Percentiles rank a stretch among this genome's conserved stretches.
Evolutionary conservation across 2,113 vertebrate genomes (phyloP).

Genomic region (Myxocyprinus asiaticus): DNA sequence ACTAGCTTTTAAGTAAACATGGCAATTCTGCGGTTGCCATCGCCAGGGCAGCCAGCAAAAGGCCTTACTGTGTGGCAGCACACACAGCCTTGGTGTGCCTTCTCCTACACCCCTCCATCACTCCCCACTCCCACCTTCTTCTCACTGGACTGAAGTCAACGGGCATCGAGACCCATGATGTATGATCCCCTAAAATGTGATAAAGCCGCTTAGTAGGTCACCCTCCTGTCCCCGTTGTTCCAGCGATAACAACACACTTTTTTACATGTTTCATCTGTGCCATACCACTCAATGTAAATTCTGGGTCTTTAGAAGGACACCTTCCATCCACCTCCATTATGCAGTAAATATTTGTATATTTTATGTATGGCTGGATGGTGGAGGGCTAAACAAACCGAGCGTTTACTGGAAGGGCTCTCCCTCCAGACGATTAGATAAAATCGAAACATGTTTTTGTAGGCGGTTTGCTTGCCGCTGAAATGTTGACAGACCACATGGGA

Average conservation of each 20-base stretch:
- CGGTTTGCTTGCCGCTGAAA: slow-evolving; percentile 38
- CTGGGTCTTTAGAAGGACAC: slow-evolving; percentile 35
- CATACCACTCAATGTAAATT: slow-evolving; percentile 10
- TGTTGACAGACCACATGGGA: slow-evolving; percentile 52
- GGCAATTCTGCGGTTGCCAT: slow-evolving; percentile 77
- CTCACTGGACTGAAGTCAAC: slow-evolving; percentile 65
- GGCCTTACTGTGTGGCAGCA: slow-evolving; percentile 76
- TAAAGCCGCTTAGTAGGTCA: slow-evolving; percentile 28
- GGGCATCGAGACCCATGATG: slow-evolving; percentile 57
- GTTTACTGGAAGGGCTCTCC: slow-evolving; percentile 56
- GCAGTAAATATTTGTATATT: slow-evolving; percentile 55
- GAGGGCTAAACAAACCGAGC: slow-evolving; percentile 45
- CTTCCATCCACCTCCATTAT: slow-evolving; percentile 43
- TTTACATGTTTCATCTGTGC: background rate
- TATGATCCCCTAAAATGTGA: slow-evolving; percentile 41
- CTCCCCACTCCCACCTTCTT: slow-evolving; percentile 20
- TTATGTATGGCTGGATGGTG: slow-evolving; percentile 55
- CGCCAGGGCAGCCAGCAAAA: slow-evolving; percentile 76
- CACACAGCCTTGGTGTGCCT: slow-evolving; percentile 77
- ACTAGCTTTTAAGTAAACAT: slow-evolving; percentile 80
- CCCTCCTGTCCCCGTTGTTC: slow-evolving; percentile 1
- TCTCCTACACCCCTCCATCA: slow-evolving; percentile 61
- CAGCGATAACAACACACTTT: background rate
- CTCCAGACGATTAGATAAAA: slow-evolving; percentile 55
- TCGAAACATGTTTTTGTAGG: slow-evolving; percentile 54